These are phyloP conservation scores for Yponomeuta sedellus DNA, from an alignment of 2,888 invertebrate species.

Conservation along the genomic window DNA sequence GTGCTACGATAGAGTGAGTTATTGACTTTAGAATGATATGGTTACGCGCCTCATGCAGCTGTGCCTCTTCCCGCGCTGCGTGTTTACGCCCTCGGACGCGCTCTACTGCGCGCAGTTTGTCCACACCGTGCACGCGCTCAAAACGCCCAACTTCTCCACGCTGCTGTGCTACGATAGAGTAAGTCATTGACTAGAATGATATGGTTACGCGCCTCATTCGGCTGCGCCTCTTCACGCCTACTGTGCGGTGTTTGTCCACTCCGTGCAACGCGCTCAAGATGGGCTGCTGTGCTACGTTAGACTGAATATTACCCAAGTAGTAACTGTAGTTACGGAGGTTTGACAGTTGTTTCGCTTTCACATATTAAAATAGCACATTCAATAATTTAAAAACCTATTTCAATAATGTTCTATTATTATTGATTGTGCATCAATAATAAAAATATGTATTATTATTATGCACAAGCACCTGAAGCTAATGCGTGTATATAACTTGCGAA, in stretches of 20 bases:
- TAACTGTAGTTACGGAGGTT: no score
- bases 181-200: constrained; percentile 73
- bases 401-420: no score
- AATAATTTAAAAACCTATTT: no score
- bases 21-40: constrained; percentile 93
- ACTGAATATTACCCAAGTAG: no score
- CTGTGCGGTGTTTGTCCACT: constrained; percentile 97
- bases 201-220: constrained; percentile 97
- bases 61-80: constrained; percentile 97
- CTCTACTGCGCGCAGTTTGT: constrained; percentile 98
- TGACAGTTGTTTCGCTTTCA: no score
- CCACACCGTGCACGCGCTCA: constrained; percentile 94
- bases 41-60: constrained; percentile 97
- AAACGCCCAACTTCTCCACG: constrained; percentile 98
- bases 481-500: no score
- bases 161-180: constrained; percentile 98
- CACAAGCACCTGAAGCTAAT: no score
- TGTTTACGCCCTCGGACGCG: constrained; percentile 97
- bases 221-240: constrained; percentile 96
- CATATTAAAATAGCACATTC: no score
- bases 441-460: no score
- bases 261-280: constrained; percentile 93
- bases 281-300: no score
- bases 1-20: constrained; percentile 96
- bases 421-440: no score